A percentile compares a stretch with the other conserved stretches of the same genome.
phyloP scores from a whole-genome alignment of 2,113 vertebrate genomes.

The Thymallus thymallus region DNA sequence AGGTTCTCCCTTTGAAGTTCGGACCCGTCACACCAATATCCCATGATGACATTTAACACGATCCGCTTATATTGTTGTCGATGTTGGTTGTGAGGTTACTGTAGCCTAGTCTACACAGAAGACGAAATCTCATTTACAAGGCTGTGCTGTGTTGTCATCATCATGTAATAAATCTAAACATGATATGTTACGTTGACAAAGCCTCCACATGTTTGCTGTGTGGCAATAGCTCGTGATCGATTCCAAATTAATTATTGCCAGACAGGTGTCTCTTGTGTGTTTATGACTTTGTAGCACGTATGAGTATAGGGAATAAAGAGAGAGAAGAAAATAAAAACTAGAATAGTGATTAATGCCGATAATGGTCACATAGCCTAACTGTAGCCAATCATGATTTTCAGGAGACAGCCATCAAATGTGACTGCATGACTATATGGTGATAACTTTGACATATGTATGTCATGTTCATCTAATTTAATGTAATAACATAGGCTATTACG shows the following conservation, averaged over 20 bases:
- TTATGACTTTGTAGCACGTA: neutral
- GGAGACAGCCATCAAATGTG: neutral
- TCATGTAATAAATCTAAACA: neutral
- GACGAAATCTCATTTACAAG: neutral
- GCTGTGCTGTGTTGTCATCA: neutral
- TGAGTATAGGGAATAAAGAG: neutral
- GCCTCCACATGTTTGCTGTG: neutral
- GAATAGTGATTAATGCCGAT: neutral
- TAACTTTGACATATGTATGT: neutral
- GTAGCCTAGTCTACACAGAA: neutral
- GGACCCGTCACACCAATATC: neutral
- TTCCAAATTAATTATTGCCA: neutral
- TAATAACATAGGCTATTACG: neutral
- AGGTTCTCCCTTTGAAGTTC: constrained; percentile 1
- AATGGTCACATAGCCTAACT: neutral
- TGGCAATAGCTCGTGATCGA: neutral
- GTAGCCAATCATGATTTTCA: neutral
- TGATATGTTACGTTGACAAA: neutral
- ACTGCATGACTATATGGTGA: neutral
- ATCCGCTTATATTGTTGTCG: neutral
- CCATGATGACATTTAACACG: neutral
- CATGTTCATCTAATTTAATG: neutral
- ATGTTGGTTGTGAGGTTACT: neutral
- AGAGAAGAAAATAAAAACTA: neutral
- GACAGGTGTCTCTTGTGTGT: neutral